phyloP scores from a whole-genome alignment of 2,113 vertebrate genomes.

The Bagarius yarrelli region DNA sequence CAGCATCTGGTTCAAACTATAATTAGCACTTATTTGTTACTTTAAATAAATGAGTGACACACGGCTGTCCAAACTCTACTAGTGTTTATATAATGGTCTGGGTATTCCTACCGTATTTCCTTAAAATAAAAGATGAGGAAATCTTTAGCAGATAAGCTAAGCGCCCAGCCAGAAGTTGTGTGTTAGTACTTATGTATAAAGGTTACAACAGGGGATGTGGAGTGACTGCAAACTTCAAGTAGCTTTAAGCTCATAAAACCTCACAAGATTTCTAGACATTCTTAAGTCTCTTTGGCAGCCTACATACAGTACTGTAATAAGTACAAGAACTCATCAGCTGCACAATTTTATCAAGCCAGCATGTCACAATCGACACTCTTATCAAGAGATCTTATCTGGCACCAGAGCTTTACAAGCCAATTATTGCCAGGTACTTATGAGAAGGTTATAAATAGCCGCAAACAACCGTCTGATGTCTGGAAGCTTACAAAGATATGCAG shows the following conservation, averaged over 20 bases:
- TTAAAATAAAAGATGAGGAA: neutral
- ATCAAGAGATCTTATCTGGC: neutral
- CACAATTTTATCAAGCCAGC: neutral
- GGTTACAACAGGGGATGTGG: neutral
- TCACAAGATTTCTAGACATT: neutral
- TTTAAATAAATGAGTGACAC: neutral
- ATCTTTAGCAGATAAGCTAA: neutral
- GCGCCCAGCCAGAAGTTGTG: neutral
- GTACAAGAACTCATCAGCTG: neutral
- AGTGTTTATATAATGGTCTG: neutral
- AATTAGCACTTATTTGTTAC: neutral
- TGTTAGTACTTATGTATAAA: neutral
- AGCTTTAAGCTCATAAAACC: too few species aligned
- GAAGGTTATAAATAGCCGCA: constrained; percentile 29
- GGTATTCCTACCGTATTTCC: neutral
- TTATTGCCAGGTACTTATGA: neutral
- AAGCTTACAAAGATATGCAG: constrained; percentile 30
- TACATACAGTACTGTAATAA: constrained; percentile 6
- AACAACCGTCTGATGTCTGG: constrained; percentile 30
- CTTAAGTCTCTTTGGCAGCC: constrained; percentile 18
- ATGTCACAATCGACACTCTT: neutral
- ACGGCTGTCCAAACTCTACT: neutral
- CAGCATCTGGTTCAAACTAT: neutral
- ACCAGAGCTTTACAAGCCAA: neutral
- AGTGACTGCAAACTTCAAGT: neutral